These are phyloP conservation scores for Brotula barbata DNA, from an alignment of 2,797 vertebrate species.

Conservation along the genomic window DNA sequence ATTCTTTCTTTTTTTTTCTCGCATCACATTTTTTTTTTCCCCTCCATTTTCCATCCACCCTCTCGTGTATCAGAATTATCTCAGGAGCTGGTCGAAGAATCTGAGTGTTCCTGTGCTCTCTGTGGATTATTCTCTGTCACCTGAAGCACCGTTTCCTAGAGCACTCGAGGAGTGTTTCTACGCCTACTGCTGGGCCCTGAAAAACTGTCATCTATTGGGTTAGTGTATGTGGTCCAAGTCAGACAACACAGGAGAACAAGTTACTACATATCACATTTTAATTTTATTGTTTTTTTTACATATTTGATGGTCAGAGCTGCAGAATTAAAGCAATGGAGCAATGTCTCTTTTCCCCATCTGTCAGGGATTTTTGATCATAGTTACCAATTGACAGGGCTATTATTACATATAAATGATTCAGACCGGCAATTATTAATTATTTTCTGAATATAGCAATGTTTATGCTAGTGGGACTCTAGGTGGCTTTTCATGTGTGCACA, in stretches of 20 bases:
- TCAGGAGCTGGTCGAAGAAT: slow-evolving; percentile 79
- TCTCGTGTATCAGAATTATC: slow-evolving; percentile 68
- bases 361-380: too few species aligned
- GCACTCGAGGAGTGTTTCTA: slow-evolving; percentile 84
- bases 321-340: too few species aligned
- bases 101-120: slow-evolving; percentile 77
- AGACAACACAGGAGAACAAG: neutral
- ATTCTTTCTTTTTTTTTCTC: neutral
- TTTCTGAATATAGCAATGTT: too few species aligned
- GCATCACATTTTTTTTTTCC: neutral
- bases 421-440: too few species aligned
- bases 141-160: slow-evolving; percentile 80
- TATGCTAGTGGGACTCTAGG: too few species aligned
- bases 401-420: too few species aligned
- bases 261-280: neutral
- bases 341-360: too few species aligned
- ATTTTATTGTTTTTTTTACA: too few species aligned
- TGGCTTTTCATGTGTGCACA: too few species aligned
- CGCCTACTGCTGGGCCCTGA: slow-evolving; percentile 83
- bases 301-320: too few species aligned
- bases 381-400: too few species aligned
- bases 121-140: slow-evolving; percentile 82
- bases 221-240: slow-evolving; percentile 8
- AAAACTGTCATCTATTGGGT: slow-evolving; percentile 81
- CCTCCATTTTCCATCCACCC: neutral